phyloP scores from a whole-genome alignment of 1,140 invertebrate genomes.

The Drosophila aff. region DNA sequence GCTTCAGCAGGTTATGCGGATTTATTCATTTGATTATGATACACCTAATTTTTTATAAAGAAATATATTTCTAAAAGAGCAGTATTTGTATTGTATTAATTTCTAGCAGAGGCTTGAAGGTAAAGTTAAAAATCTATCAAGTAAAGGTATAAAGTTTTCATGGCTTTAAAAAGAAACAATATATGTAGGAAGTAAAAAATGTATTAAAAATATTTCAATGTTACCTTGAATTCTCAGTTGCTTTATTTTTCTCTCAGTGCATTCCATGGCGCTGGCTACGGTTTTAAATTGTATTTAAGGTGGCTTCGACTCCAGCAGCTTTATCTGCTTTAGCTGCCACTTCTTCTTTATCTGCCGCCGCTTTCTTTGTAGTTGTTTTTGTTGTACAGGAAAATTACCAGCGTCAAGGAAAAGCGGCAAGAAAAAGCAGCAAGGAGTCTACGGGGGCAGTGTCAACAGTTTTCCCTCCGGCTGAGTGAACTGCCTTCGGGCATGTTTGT shows the following conservation, averaged over 20 bases:
- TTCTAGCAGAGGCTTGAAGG: background rate
- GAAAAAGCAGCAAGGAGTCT: slow-evolving; percentile 5
- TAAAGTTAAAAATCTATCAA: background rate
- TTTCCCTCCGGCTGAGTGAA: slow-evolving; percentile 46
- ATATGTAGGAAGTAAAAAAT: too few species aligned
- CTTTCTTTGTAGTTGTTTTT: slow-evolving; percentile 21
- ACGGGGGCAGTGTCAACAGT: slow-evolving; percentile 52
- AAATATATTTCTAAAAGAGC: background rate
- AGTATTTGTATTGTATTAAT: background rate
- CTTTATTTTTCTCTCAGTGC: slow-evolving; percentile 12
- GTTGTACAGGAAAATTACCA: slow-evolving; percentile 59
- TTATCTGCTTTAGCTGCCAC: slow-evolving; percentile 25
- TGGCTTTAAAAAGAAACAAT: background rate
- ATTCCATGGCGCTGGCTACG: background rate
- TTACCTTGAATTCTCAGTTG: background rate
- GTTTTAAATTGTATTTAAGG: slow-evolving; percentile 60
- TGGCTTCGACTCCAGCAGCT: slow-evolving; percentile 25
- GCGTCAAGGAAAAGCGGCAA: slow-evolving; percentile 24
- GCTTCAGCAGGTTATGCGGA: too few species aligned
- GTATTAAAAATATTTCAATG: background rate
- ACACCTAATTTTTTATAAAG: background rate
- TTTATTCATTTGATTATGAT: background rate
- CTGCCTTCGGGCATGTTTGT: slow-evolving; percentile 65
- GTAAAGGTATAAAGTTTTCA: background rate
- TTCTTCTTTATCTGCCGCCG: slow-evolving; percentile 16